A percentile compares a stretch with the other conserved stretches of the same genome.
Evolutionary conservation across 2,797 vertebrate species (phyloP).

Genomic region (Microtus agrestis): DNA sequence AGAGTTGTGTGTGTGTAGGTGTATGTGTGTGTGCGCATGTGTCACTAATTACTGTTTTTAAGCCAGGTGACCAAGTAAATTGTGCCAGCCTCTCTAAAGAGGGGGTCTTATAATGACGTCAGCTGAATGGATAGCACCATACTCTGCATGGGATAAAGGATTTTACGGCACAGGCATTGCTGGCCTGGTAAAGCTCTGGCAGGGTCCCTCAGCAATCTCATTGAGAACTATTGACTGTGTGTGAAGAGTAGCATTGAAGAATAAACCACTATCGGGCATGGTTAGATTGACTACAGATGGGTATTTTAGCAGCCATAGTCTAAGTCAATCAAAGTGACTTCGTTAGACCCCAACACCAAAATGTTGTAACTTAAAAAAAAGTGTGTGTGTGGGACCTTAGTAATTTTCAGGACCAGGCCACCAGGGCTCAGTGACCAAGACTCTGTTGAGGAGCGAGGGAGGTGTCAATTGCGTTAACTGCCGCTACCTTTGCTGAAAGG

Average conservation of each 20-base stretch:
- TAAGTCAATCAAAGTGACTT: constrained; percentile 81
- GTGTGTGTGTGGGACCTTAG: constrained; percentile 62
- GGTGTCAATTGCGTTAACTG: constrained; percentile 56
- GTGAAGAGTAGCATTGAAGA: constrained; percentile 84
- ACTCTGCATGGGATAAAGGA: constrained; percentile 81
- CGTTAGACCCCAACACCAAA: constrained; percentile 79
- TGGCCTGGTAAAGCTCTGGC: constrained; percentile 79
- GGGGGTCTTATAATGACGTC: constrained; percentile 71
- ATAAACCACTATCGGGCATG: constrained; percentile 86
- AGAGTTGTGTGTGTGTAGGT: not conserved
- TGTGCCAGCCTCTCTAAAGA: constrained; percentile 28
- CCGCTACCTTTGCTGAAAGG: constrained; percentile 84
- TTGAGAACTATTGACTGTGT: constrained; percentile 84
- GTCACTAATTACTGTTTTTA: constrained; percentile 26
- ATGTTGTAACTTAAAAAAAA: constrained; percentile 88
- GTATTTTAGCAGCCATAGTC: constrained; percentile 84
- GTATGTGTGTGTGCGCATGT: not conserved
- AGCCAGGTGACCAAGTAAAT: constrained; percentile 76
- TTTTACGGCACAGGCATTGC: constrained; percentile 82
- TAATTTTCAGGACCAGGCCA: constrained; percentile 81
- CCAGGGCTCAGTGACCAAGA: constrained; percentile 82
- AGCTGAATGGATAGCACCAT: constrained; percentile 69
- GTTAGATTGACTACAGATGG: constrained; percentile 86
- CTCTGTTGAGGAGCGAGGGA: constrained; percentile 33
- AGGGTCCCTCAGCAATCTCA: constrained; percentile 82